Evolutionary conservation across 2,888 invertebrate species (phyloP), one percentile per base, ranked within the genome.

Genomic region (Cabera pusaria): DNA sequence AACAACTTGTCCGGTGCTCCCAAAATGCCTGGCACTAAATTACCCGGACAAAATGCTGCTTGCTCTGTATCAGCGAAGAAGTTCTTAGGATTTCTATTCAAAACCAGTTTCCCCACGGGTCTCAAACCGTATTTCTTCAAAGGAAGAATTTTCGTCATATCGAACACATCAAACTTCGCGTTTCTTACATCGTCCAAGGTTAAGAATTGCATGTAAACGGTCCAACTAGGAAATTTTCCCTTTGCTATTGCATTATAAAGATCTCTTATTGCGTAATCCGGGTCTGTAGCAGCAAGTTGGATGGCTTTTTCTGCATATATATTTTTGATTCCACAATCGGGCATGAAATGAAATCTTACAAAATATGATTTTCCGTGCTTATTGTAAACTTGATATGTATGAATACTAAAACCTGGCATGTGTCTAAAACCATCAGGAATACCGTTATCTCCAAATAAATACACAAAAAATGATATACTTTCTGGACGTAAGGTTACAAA

Each of bases 401-500:
- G 97, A 0, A 95, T 95, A 2, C 96, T 96, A 63, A 96, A 98
- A 7, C 97, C 97, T 59, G 97, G 95, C 97, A 98, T 97, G 74
- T 94, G 93, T 12, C 97, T 91, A 76, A 93, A 94, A 2, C 97
- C 97, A 72, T 97, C 95, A 0, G 97, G 97, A 43, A 95, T 95
- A 6, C 97, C 97, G 48, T 97, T 91, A 74, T 97, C 97, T 5
- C 94, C 91, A 69, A 97, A 97, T 49, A 97, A 84, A 73, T 97
- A 91, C 77, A 94, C 86, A 23, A 93, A 90, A 74, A 97, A 96
- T 71, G 97, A 97, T 3, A 93, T 91, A 2, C 94, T 91, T 78
- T 97, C 97, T 0, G 97, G 96, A 17, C 96, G 90, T 21, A 97
- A 84, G 0, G 94, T 92, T 47, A 96, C 90, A 66, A 97, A 97